Evolutionary conservation across 2,113 vertebrate genomes (phyloP), one percentile per base, ranked within the genome.

Genomic region (Oreocharis arfaki): DNA sequence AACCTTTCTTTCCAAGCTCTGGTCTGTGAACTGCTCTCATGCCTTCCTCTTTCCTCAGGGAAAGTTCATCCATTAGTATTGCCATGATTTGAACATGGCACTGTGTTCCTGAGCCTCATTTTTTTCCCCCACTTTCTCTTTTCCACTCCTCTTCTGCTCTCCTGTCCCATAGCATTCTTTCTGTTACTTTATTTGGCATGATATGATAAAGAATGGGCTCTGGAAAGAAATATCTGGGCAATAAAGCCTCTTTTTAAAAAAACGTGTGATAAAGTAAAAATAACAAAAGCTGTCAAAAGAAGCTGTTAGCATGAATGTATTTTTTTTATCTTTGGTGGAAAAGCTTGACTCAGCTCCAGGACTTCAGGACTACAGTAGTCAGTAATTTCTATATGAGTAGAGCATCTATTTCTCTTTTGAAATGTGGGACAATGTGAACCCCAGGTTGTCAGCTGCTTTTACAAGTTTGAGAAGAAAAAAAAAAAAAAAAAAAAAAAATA

Each of bases 391-490:
- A 27, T 44, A 53, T 20, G 32, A 79, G 49, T 35, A 70, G 41
- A 91, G 76, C 56, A 70, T 52, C 27, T 84, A 20, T 80, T 87
- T 93, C 16, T 83, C 50, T 90, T 80, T 92, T 65, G 63, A 90
- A 84, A 81, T 82, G 50, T 5, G 1, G 32, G 18, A 65, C 33
- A 64, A 77, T 69, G 47, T 73, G 46, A 93, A 80, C 9, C 13
- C 20, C 39, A 49, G 44, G 10, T 46, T 80, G 41, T 56, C 82
- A 80, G 30, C 27, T 77, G 20, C 47, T 89, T 83, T 83, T 53
- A 57, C 16, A 50, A 33, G 20, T 52, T 33, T 59, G 23, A 3
- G 10, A 14, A 1, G 0, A 20, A 60, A 47, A 26, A 50, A 12
- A 30, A 32, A 17, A 11, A 32, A 17, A 11, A 2, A 26, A 10